These are phyloP conservation scores for Sebastes cheni DNA, from an alignment of 2,797 vertebrate species.

Conservation along the genomic window DNA sequence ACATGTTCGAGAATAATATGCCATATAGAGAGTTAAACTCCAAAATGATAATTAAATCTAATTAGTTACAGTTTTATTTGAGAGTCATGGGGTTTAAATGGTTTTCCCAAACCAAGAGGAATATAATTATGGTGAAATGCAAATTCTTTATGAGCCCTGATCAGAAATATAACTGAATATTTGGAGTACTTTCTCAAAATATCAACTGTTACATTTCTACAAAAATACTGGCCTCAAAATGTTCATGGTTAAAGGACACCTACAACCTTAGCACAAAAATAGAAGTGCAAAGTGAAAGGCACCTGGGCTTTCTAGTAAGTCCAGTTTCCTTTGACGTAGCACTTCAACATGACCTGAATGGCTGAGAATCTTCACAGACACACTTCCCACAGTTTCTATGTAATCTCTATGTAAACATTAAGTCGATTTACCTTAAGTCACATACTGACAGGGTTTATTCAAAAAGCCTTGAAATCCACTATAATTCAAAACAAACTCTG, in stretches of 20 bases:
- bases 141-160: neutral
- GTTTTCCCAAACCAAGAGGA: neutral
- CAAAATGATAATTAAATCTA: neutral
- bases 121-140: neutral
- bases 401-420: neutral
- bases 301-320: neutral
- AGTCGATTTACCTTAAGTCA: neutral
- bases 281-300: neutral
- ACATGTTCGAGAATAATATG: neutral
- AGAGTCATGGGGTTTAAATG: neutral
- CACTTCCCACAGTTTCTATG: neutral
- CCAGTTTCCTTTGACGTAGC: neutral
- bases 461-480: constrained; percentile 29
- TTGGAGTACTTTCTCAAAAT: neutral
- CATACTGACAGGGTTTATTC: neutral
- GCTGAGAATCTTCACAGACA: neutral
- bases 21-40: neutral
- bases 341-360: neutral
- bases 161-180: neutral
- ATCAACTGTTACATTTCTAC: neutral
- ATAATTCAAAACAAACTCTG: constrained; percentile 49
- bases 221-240: neutral
- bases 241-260: neutral
- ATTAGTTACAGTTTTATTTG: neutral
- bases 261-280: neutral